phyloP scores from a whole-genome alignment of 92 coral and sea anemone genomes.

The Micromussa lordhowensis region DNA sequence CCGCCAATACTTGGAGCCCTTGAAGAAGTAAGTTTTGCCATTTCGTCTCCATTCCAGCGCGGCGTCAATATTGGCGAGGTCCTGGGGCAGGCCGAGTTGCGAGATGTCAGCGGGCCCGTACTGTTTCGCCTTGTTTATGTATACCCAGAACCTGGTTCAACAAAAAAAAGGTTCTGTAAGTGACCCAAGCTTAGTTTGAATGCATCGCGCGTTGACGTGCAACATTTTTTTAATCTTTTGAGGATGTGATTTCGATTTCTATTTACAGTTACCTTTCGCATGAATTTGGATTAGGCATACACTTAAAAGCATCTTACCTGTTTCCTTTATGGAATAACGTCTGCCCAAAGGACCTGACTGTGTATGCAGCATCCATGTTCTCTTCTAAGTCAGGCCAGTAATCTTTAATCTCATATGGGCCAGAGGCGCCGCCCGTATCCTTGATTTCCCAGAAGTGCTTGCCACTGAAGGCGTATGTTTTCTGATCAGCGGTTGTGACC shows the following conservation, averaged over 20 bases:
- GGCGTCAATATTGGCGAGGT: slow-evolving; percentile 76
- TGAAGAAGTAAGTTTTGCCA: slow-evolving; percentile 74
- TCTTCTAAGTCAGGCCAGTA: slow-evolving; percentile 62
- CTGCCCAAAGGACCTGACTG: slow-evolving; percentile 32
- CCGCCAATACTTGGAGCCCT: slow-evolving; percentile 78
- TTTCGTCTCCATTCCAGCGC: slow-evolving; percentile 81
- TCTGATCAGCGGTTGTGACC: slow-evolving; percentile 53
- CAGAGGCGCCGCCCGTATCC: slow-evolving; percentile 38
- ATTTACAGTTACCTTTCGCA: too few relatives aligned
- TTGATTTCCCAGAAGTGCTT: slow-evolving; percentile 52
- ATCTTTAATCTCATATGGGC: slow-evolving; percentile 38
- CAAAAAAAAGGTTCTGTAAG: background rate
- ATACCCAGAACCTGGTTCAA: slow-evolving; percentile 62
- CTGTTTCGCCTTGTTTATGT: slow-evolving; percentile 1
- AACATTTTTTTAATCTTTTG: too few relatives aligned
- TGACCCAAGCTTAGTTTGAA: background rate
- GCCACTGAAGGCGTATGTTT: slow-evolving; percentile 70
- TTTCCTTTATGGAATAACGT: slow-evolving; percentile 66
- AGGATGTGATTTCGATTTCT: too few relatives aligned
- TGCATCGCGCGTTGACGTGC: too few relatives aligned
- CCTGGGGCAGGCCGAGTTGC: slow-evolving; percentile 48
- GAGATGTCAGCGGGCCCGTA: slow-evolving; percentile 58
- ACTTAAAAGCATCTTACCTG: slow-evolving; percentile 18
- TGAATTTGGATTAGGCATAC: background rate
- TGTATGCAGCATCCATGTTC: slow-evolving; percentile 66